Conservation (phyloP, 2,113 vertebrate species). For the Damaliscus lunatus region DNA sequence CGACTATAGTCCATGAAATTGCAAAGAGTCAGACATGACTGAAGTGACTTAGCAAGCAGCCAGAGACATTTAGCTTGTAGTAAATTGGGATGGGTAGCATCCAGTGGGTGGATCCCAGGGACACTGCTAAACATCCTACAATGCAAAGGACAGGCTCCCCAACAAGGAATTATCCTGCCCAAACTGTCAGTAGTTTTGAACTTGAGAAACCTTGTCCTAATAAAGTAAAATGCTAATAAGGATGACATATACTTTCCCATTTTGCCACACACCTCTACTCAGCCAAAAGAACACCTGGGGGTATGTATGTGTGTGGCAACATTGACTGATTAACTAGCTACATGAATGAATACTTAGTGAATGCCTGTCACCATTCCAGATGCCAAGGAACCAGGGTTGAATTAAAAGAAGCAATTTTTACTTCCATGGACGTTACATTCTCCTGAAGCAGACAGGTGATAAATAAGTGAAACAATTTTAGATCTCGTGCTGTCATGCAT, state of each 20-base stretch:
- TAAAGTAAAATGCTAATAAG: neutral
- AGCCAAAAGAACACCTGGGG: neutral
- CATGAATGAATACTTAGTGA: neutral
- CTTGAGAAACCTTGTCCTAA: neutral
- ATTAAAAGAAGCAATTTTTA: neutral
- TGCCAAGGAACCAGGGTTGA: neutral
- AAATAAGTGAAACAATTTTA: neutral
- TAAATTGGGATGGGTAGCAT: neutral
- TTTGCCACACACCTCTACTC: neutral
- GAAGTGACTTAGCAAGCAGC: neutral
- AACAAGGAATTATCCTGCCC: neutral
- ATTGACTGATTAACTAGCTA: neutral
- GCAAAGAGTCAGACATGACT: neutral
- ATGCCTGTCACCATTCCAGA: neutral
- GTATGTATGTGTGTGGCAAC: neutral
- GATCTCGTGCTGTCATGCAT: neutral
- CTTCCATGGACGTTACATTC: neutral
- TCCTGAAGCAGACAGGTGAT: neutral
- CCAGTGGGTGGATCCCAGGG: neutral
- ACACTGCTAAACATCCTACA: neutral
- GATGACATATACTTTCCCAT: neutral
- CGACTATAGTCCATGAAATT: neutral
- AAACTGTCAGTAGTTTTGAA: neutral
- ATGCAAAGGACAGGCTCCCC: neutral
- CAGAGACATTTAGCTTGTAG: neutral